Evolutionary conservation across 2,113 vertebrate species (phyloP), one percentile per base, ranked within the genome.

Genomic region (Brachyhypopomus gauderio): DNA sequence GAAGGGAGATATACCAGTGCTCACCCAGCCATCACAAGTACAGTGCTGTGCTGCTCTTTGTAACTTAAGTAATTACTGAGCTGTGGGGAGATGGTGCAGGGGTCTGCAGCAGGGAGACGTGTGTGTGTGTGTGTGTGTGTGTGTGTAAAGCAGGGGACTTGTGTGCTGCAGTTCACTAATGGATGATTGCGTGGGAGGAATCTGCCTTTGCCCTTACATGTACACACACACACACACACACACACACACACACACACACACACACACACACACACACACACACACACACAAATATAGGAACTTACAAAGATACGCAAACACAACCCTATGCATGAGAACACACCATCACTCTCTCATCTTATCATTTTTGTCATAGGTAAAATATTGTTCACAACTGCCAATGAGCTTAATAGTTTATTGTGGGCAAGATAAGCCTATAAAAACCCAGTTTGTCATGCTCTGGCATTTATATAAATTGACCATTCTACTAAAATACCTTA

Each of bases 151-250:
- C 1, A 34, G 20, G 66, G 60, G 48, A 27, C 55, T 52, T 64
- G 41, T 80, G 79, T 80, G 79, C 79, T 41, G 34, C 25, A 59
- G 52, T 74, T 41, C 38, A 77, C 23, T 23, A 58, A 72, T 16
- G 36, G 7, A 48, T 62, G 56, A 56, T 17, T 14, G 34, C 38
- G 60, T 81, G 60, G 45, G 63, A 58, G 62, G 23, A 66, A 38
- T 69, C 36, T 22, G 22, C 36, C 38, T 59, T 8, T 41, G 9
- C 9, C 63, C 75, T n/a, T 25, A 55, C 41, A 1, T 25, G 36
- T 20, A n/a, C 5, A 58, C 41, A 69, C 70, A 9, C 23, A 55
- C 16, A 48, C 67, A 62, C 74, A 70, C 52, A 78, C 36, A 82
- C 23, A 71, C 55, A 62, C 22, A 48, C 27, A 41, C 41, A 34